Evolutionary conservation across 2,113 vertebrate genomes (phyloP).

Genomic region (Labeo rohita): DNA sequence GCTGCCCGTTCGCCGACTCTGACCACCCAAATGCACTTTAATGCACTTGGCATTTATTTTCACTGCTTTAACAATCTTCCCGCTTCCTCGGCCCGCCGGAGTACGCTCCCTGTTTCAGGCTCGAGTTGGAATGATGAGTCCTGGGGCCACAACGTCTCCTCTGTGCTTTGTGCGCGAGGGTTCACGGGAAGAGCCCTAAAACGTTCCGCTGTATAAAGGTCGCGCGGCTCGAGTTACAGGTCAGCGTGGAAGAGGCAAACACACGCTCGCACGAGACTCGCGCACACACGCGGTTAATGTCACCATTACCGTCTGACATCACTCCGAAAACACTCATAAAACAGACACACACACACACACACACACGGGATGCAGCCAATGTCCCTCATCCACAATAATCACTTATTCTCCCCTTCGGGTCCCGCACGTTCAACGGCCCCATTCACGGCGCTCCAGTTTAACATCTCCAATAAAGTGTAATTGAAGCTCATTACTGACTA

Average conservation of each 20-base stretch:
- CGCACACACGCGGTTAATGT: not conserved
- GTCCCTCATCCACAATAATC: constrained; percentile 45
- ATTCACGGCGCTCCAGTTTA: constrained; percentile 32
- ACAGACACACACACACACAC: constrained; percentile 40
- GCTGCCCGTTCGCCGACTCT: not conserved
- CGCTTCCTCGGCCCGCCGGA: constrained; percentile 11
- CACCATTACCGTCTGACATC: constrained; percentile 54
- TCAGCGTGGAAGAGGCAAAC: constrained; percentile 42
- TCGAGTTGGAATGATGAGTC: constrained; percentile 45
- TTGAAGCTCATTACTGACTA: constrained; percentile 37
- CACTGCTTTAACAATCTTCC: constrained; percentile 53
- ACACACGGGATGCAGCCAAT: not conserved
- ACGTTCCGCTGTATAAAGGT: constrained; percentile 46
- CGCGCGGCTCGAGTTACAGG: constrained; percentile 53
- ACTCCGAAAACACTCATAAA: constrained; percentile 58
- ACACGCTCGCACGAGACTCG: not conserved
- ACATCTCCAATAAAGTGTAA: constrained; percentile 47
- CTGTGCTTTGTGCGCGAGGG: constrained; percentile 41
- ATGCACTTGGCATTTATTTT: constrained; percentile 53
- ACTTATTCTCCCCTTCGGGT: constrained; percentile 31
- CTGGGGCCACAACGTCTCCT: constrained; percentile 48
- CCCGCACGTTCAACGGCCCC: not conserved
- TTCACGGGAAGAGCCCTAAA: constrained; percentile 51
- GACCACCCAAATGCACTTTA: constrained; percentile 54
- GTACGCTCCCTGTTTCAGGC: constrained; percentile 37